phyloP scores from a whole-genome alignment of 2,797 vertebrate species.

The Pampus argenteus region DNA sequence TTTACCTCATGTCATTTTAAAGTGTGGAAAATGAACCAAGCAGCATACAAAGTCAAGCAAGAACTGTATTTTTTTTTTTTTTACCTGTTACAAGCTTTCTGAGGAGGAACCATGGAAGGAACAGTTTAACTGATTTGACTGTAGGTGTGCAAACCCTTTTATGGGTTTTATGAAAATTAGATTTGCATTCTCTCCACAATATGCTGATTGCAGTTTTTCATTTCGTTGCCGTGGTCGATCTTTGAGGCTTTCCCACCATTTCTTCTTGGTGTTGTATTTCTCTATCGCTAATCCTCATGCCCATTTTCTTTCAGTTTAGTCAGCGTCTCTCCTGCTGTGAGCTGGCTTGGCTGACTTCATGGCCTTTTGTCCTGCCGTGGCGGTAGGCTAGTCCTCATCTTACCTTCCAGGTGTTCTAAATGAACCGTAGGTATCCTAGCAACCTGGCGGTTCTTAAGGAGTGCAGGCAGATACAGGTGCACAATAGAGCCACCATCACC shows the following conservation, averaged over 20 bases:
- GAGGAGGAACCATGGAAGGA: constrained; percentile 1
- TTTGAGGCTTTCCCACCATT: constrained; percentile 18
- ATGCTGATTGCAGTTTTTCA: neutral
- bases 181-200: neutral
- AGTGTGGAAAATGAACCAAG: constrained; percentile 25
- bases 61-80: neutral
- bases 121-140: no score
- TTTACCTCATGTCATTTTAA: constrained; percentile 64
- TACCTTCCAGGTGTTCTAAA: constrained; percentile 76
- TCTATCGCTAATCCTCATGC: constrained; percentile 43
- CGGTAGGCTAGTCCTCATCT: constrained; percentile 53
- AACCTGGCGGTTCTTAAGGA: constrained; percentile 40
- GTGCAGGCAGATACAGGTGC: constrained; percentile 58
- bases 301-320: constrained; percentile 9
- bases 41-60: constrained; percentile 31
- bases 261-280: constrained; percentile 39
- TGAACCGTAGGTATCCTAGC: constrained; percentile 53
- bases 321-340: constrained; percentile 29
- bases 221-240: constrained; percentile 16
- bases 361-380: constrained; percentile 49
- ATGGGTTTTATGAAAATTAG: neutral
- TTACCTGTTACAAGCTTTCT: neutral
- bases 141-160: no score
- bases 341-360: constrained; percentile 26
- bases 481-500: constrained; percentile 17